Base-by-base conservation (phyloP, 2,797 vertebrate species). In the Enteromius viviparus region DNA sequence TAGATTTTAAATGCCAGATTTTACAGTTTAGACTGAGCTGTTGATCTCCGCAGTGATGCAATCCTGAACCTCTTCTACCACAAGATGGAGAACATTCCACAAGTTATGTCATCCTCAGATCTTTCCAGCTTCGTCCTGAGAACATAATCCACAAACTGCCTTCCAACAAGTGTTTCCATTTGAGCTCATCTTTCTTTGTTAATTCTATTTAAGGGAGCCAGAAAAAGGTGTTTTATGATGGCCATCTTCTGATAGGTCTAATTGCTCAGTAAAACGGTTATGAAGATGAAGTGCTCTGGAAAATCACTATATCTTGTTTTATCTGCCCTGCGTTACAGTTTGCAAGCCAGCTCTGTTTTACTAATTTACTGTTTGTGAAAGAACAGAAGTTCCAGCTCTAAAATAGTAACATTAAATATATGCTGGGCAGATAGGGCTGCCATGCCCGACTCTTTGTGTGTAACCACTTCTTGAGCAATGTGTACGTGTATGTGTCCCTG, bases 371-470 rank as follows among this genome's bases (percentile, higher is more conserved):
- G 89, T 85, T 85, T 87, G 84, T 91, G 91, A 92, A 93, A 92
- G 90, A 80, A 92, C 76, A 83, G 89, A 93, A 91, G 91, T 88
- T 78, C 89, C 66, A 80, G 75, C 83, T 92, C 90, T 89, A 91
- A 93, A 95, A 94, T 92, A 93, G 92, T 80, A 91, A 76, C 87
- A 83, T 92, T 93, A 92, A 94, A 90, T 93, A 93, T 88, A 92
- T 85, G 90, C 92, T 86, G 51, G 85, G 88, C 86, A 90, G 93
- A 93, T 92, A 90, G 88, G 89, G 81, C 49, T 2, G 85, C 87
- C 29, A 82, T 89, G 90, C 90, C 90, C 90, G 90, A 90, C 89
- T 90, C 89, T 89, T 89, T 91, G 90, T 91, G 83, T 91, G 87
- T 92, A 93, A 93, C 91, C 92, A 75, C 91, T 92, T 87, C 89